Percentiles rank a stretch among this genome's conserved stretches.
These are phyloP conservation scores for Pteropus alecto DNA, from an alignment of 2,113 vertebrate genomes.

Conservation along the genomic window DNA sequence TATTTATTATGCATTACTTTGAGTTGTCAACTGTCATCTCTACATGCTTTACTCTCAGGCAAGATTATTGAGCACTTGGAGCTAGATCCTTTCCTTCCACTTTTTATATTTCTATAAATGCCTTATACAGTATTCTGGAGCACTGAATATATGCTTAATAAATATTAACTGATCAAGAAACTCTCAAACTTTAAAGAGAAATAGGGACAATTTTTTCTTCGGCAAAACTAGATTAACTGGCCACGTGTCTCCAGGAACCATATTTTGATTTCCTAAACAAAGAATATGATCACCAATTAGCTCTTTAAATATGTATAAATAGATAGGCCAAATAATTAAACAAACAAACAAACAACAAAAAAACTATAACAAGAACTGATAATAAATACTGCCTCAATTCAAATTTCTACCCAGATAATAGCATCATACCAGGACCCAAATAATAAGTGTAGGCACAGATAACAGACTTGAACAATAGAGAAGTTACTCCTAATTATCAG, in stretches of 20 bases:
- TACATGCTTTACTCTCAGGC: neutral
- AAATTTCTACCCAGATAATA: constrained; percentile 27
- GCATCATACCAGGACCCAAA: neutral
- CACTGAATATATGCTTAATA: neutral
- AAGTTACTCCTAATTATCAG: neutral
- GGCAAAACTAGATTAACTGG: neutral
- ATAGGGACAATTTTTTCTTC: neutral
- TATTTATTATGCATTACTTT: neutral
- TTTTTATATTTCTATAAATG: neutral
- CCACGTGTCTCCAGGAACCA: neutral
- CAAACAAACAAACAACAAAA: neutral
- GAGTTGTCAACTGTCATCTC: neutral
- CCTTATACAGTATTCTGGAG: neutral
- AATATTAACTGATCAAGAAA: neutral
- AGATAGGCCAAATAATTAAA: neutral
- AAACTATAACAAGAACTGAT: neutral
- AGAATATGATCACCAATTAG: neutral
- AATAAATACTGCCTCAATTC: neutral
- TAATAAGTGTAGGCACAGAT: neutral
- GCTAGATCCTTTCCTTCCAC: neutral
- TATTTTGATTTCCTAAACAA: constrained; percentile 43
- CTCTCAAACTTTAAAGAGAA: neutral
- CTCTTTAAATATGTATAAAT: constrained; percentile 26
- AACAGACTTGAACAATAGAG: neutral
- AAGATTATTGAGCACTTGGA: neutral